These are phyloP conservation scores for Gandaritis pyraliata DNA, from an alignment of 2,888 invertebrate genomes.

Conservation along the genomic window DNA sequence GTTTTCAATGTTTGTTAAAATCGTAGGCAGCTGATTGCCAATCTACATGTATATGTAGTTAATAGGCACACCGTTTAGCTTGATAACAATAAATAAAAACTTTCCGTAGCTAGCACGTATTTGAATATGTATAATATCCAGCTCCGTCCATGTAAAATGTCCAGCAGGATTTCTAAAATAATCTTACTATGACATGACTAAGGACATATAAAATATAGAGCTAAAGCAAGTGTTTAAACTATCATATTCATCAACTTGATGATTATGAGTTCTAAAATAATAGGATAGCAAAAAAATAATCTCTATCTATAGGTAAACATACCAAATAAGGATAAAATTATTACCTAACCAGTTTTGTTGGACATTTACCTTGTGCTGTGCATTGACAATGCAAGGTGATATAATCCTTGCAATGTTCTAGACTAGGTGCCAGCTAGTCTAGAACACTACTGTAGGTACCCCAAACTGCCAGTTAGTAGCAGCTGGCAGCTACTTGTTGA, in stretches of 20 bases:
- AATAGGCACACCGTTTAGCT: slow-evolving; percentile 13
- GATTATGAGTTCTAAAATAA: background rate
- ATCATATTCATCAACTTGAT: too few relatives aligned
- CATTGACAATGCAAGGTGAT: background rate
- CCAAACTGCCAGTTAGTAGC: too few relatives aligned
- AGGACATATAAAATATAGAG: too few relatives aligned
- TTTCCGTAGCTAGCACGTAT: too few relatives aligned
- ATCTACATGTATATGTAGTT: slow-evolving; percentile 18
- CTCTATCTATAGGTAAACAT: background rate
- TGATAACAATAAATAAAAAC: slow-evolving; percentile 19
- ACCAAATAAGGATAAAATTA: background rate
- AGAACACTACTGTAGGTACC: too few relatives aligned
- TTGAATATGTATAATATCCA: too few relatives aligned
- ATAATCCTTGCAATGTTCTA: background rate
- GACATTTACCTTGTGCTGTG: slow-evolving; percentile 18
- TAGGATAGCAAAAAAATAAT: background rate
- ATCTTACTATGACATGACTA: too few relatives aligned
- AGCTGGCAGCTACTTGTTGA: background rate
- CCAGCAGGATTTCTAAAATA: too few relatives aligned
- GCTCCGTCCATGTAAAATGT: too few relatives aligned
- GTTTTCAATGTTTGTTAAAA: slow-evolving; percentile 21
- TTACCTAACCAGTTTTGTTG: slow-evolving; percentile 9
- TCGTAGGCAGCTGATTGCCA: slow-evolving; percentile 27
- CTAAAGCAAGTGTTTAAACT: too few relatives aligned
- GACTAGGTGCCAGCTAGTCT: background rate